phyloP scores from a whole-genome alignment of 2,888 invertebrate species.

The Gastracanthus pulcherrimus region DNA sequence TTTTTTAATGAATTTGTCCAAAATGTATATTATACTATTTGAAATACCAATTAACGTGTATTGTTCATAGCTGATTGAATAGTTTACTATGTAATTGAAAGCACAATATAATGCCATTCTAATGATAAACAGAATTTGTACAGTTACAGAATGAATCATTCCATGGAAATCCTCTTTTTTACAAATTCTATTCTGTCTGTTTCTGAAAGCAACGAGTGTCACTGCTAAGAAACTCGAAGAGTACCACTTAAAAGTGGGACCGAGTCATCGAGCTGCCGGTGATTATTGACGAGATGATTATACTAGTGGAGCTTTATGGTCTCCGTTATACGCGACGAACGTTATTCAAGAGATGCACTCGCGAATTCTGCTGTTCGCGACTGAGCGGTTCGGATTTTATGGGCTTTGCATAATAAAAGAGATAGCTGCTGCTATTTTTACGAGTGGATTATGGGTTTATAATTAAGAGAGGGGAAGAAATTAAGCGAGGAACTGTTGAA shows the following conservation, averaged over 20 bases:
- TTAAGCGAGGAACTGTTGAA: slow-evolving; percentile 31
- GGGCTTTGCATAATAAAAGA: slow-evolving; percentile 49
- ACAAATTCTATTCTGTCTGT: not conserved
- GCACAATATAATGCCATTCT: not conserved
- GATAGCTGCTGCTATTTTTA: slow-evolving; percentile 36
- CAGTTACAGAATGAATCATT: not conserved
- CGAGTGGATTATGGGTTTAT: slow-evolving; percentile 52
- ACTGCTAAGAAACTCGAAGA: not conserved
- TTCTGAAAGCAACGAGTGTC: not conserved
- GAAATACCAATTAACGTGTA: no score
- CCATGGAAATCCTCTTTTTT: not conserved
- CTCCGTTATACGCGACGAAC: slow-evolving; percentile 13
- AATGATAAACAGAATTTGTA: not conserved
- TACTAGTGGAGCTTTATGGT: slow-evolving; percentile 22
- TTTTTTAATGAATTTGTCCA: no score
- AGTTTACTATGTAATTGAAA: not conserved
- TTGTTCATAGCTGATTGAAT: not conserved
- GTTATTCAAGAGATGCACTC: slow-evolving; percentile 37
- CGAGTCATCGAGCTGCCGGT: slow-evolving; percentile 31
- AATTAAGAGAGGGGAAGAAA: slow-evolving; percentile 44
- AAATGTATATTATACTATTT: no score
- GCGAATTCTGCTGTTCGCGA: slow-evolving; percentile 31
- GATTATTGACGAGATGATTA: slow-evolving; percentile 45
- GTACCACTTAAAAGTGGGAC: not conserved
- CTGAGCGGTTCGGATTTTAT: slow-evolving; percentile 39